Base-by-base conservation (phyloP, 2,113 vertebrate species). In the Azemiops feae region DNA sequence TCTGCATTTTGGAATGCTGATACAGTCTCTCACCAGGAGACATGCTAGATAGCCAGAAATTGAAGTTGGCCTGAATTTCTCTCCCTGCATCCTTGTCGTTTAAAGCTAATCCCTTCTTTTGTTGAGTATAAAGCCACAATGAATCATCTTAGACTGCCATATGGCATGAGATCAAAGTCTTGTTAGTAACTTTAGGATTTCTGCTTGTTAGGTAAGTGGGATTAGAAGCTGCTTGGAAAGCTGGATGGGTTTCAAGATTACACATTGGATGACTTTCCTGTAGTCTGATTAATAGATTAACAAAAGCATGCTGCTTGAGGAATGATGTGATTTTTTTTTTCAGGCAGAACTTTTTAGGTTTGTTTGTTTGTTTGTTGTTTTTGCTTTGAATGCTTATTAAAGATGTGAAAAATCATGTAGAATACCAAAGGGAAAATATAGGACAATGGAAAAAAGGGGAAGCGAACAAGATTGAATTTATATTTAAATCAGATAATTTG, bases 171-270 rank as follows among this genome's bases (percentile, higher is more conserved):
- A 9, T 57, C 2, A 20, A 92, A 0, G 89, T 57, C 89, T 87
- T 27, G 22, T 4, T 50, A 89, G 34, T 55, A 89, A 81, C 91
- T 93, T 90, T 89, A 14, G 74, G 89, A 8, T 90, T 92, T 5
- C 2, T 92, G 1, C 89, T 54, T 22, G 1, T 0, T 87, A 22
- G 10, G 2, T 0, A 53, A 86, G 43, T 20, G 12, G 45, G 30
- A 39, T 89, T 87, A 69, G 69, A 74, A 14, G 30, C 58, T 45
- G 9, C 39, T 89, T 18, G 54, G 4, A 9, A 54, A 60, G 0
- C 14, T 16, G 39, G 94, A 3, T 50, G 1, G 0, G 8, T 85
- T 50, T 57, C 43, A 34, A 50, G 30, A 39, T 25, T 87, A n/a
- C 30, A 50, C 23, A 27, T 55, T 23, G 1, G 4, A 30, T 16